Conservation (phyloP, 2,888 invertebrate species). For the Tipula confusa region DNA sequence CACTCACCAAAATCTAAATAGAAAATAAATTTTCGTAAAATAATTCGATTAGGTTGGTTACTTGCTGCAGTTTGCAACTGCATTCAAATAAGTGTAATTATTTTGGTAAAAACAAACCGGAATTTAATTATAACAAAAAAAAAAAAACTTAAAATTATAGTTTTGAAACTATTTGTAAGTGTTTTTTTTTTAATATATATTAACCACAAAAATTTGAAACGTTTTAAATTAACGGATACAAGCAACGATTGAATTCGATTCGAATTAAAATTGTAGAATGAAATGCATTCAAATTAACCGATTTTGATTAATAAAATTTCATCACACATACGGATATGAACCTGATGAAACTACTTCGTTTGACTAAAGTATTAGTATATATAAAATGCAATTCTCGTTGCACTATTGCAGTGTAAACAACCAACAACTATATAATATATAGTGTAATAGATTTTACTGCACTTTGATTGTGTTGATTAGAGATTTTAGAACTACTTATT, state of each 20-base stretch:
- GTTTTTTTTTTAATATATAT: no score
- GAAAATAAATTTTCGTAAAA: not conserved
- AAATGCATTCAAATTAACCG: not conserved
- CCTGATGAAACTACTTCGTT: not conserved
- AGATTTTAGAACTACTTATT: not conserved
- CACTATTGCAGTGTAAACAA: not conserved
- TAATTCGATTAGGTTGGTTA: not conserved
- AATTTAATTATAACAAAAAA: not conserved
- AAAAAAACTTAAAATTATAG: no score
- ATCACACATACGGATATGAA: not conserved
- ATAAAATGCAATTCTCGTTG: not conserved
- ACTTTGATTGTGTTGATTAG: not conserved
- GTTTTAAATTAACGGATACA: not conserved
- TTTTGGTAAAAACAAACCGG: not conserved
- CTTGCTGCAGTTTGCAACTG: not conserved
- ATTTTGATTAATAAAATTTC: not conserved
- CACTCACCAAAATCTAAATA: not conserved
- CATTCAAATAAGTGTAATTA: not conserved
- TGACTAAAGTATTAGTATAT: not conserved
- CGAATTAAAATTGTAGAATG: not conserved
- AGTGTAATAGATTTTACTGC: no score
- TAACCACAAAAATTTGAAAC: not conserved
- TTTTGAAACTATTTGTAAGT: no score
- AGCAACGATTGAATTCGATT: not conserved
- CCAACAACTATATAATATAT: not conserved